These are phyloP conservation scores for Ophioninae sp. DNA, from an alignment of 2,888 invertebrate species.

Conservation along the genomic window DNA sequence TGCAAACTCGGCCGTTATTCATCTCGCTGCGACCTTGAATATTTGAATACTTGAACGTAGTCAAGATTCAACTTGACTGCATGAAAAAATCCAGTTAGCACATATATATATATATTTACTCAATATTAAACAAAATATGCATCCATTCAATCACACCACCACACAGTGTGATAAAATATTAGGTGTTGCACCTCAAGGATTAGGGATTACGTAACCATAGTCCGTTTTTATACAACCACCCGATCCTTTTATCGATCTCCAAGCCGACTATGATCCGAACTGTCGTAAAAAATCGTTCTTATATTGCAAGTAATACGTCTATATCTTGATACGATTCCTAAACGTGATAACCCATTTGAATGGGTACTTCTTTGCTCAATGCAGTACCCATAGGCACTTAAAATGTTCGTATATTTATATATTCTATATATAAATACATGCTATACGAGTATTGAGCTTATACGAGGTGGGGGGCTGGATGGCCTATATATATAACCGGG, in stretches of 20 bases:
- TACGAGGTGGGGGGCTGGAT: conserved; percentile 64
- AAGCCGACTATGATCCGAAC: neutral
- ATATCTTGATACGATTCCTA: neutral
- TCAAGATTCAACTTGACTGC: too few species aligned
- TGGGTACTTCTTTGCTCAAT: neutral
- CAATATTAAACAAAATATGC: neutral
- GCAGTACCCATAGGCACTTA: neutral
- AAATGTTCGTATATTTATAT: conserved; percentile 10
- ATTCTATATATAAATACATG: conserved; percentile 12
- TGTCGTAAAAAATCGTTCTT: neutral
- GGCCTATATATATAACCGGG: conserved; percentile 74
- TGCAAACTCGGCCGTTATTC: too few species aligned
- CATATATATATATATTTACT: too few species aligned
- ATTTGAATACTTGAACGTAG: too few species aligned
- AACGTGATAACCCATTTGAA: neutral
- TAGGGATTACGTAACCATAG: neutral
- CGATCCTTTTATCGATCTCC: neutral
- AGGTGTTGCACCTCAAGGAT: neutral
- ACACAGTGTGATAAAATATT: neutral
- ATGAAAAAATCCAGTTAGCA: too few species aligned
- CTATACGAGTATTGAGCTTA: conserved; percentile 43
- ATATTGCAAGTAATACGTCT: neutral
- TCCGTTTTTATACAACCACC: too few species aligned
- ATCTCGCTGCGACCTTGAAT: too few species aligned
- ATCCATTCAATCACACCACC: neutral